Percentiles rank a stretch among this genome's conserved stretches.
Evolutionary conservation across 2,113 vertebrate species (phyloP).

Genomic region (Caretta caretta): DNA sequence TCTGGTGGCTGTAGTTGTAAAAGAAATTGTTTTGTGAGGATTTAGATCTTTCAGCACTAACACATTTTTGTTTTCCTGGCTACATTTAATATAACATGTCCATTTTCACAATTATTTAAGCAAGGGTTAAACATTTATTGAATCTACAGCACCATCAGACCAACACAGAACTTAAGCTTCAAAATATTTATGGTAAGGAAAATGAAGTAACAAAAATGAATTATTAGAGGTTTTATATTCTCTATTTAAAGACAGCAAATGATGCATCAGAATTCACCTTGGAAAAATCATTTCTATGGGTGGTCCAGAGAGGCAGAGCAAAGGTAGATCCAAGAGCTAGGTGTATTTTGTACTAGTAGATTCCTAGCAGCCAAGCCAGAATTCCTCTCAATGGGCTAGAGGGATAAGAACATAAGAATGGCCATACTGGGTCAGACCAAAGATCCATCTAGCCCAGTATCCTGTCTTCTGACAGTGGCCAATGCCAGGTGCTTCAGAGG

Average conservation of each 20-base stretch:
- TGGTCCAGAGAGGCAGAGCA: accelerated
- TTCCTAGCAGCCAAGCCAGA: too few relatives aligned
- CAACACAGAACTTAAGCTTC: neutral
- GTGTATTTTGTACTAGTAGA: too few relatives aligned
- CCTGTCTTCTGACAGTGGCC: too few relatives aligned
- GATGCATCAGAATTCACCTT: neutral
- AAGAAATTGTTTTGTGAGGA: accelerated
- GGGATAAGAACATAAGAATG: too few relatives aligned
- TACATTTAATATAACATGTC: accelerated
- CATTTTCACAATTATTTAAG: accelerated
- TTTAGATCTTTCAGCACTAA: accelerated
- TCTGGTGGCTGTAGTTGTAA: neutral
- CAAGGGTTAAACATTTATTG: neutral
- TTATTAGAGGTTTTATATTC: accelerated
- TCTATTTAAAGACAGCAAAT: accelerated
- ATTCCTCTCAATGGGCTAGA: too few relatives aligned
- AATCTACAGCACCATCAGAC: neutral
- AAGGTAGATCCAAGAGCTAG: accelerated
- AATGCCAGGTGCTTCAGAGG: too few relatives aligned
- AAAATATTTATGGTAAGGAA: neutral
- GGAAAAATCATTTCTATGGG: too few relatives aligned
- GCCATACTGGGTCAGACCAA: too few relatives aligned
- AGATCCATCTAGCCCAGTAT: too few relatives aligned
- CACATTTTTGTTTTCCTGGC: accelerated
- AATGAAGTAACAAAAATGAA: accelerated